These are phyloP conservation scores for Ichneumoninae sp. DNA, from an alignment of 2,888 invertebrate genomes.

Conservation along the genomic window DNA sequence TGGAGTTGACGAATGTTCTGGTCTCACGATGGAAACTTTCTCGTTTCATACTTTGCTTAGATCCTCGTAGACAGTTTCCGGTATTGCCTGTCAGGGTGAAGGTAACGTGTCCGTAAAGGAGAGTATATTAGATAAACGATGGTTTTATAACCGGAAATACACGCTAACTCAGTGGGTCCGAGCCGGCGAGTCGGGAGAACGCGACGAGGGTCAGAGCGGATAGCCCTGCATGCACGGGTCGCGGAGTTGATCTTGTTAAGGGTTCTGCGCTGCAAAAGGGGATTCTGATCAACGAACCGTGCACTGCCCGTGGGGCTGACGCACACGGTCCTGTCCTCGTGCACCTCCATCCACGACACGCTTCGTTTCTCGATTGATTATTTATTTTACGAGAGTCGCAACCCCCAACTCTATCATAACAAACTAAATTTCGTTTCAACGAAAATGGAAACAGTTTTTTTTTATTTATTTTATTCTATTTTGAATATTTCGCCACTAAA, in stretches of 20 bases:
- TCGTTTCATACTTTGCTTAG: background rate
- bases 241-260: slow-evolving; percentile 82
- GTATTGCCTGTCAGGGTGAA: background rate
- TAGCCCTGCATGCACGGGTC: slow-evolving; percentile 71
- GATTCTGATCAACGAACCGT: slow-evolving; percentile 81
- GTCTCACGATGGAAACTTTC: background rate
- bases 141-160: slow-evolving; percentile 59
- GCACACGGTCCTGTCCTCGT: slow-evolving; percentile 68
- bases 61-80: background rate
- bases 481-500: background rate
- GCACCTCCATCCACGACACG: slow-evolving; percentile 74
- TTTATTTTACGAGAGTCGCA: slow-evolving; percentile 83
- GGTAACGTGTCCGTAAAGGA: background rate
- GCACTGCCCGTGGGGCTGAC: slow-evolving; percentile 75
- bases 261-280: slow-evolving; percentile 73
- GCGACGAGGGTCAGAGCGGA: slow-evolving; percentile 56
- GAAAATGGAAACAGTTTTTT: background rate
- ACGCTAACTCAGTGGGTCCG: slow-evolving; percentile 50
- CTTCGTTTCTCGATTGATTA: slow-evolving; percentile 84
- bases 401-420: slow-evolving; percentile 5
- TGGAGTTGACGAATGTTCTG: background rate
- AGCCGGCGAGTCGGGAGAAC: slow-evolving; percentile 21
- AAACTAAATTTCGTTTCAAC: background rate
- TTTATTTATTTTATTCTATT: background rate
- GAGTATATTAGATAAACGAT: slow-evolving; percentile 43